Base-by-base conservation (phyloP, 2,888 invertebrate genomes). In the Amphipoea lucens region DNA sequence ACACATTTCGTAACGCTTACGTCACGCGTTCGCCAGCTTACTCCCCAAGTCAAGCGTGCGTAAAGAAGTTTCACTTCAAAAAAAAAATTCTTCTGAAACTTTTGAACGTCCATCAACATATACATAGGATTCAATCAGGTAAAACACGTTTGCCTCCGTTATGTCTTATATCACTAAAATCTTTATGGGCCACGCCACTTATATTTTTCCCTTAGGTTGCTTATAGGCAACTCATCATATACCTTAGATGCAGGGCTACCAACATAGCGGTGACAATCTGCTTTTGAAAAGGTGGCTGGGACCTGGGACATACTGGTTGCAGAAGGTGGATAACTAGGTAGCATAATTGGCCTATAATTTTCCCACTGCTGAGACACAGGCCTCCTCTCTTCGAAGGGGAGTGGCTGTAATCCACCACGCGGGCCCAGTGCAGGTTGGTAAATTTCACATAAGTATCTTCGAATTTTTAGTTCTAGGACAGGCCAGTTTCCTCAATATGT, bases 101-200 rank as follows among this genome's bases (percentile, higher is more conserved):
- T 70, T 51, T 17, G 29, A 11, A 23, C 7, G 3, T 3, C 40
- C 23, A 1, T 71, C 62, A 48, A 42, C 42, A 40, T 20, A 40
- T 40, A 40, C 40, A 40, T 76, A 69, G 69, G 77, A 83, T 85
- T 90, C 84, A 88, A 90, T 88, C 84, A 83, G 80, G 76, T 80
- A 81, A 68, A 76, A 75, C 73, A 82, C 71, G 3, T 83, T 71
- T 54, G 57, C 65, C 68, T 67, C 45, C 76, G n/a, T 79, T 80
- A 81, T 89, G 80, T 76, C 42, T 85, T 85, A 79, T 83, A 83
- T 60, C 79, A 80, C 79, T 86, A 87, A 89, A 85, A 82, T 83
- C 73, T 86, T 86, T 77, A 85, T 82, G 78, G 72, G 76, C 14
- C 45, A 69, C 76, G 54, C 36, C 76, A 67, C 81, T 82, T 80